A percentile compares a stretch with the other conserved stretches of the same genome.
These are phyloP conservation scores for Emys orbicularis DNA, from an alignment of 2,797 vertebrate genomes.

Conservation along the genomic window DNA sequence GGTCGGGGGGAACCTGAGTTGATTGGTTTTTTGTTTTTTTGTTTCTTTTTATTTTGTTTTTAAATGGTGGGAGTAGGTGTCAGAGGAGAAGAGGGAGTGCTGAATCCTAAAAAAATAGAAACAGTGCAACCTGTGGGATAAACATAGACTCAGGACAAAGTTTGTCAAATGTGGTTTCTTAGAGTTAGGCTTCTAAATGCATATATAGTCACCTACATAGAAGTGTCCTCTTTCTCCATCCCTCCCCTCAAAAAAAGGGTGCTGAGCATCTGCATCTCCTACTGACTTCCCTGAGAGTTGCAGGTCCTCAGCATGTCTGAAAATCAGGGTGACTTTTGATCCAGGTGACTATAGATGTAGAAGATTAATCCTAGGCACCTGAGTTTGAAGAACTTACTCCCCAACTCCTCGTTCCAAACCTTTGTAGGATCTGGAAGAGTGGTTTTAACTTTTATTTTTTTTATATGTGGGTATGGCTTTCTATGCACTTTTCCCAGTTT, in stretches of 20 bases:
- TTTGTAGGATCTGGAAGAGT: not conserved
- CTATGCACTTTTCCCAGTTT: conserved; percentile 14
- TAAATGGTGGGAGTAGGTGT: conserved; percentile 37
- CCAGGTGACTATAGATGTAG: not conserved
- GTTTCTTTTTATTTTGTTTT: no score
- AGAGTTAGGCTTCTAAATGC: conserved; percentile 22
- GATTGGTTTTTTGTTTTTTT: not conserved
- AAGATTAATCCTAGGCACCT: not conserved
- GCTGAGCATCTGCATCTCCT: not conserved
- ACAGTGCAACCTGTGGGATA: conserved; percentile 54
- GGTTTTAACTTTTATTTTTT: not conserved
- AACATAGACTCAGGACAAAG: conserved; percentile 27
- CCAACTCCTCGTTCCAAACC: conserved; percentile 5
- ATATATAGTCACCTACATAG: not conserved
- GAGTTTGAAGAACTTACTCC: not conserved
- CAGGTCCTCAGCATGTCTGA: not conserved
- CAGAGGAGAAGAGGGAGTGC: conserved; percentile 43
- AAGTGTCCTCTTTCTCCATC: not conserved
- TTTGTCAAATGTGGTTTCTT: conserved; percentile 53
- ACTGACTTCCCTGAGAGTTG: not conserved
- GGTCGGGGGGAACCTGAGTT: not conserved
- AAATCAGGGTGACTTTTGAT: not conserved
- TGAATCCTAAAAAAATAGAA: conserved; percentile 1
- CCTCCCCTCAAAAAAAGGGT: not conserved
- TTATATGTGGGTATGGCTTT: not conserved